phyloP scores from a whole-genome alignment of 1,140 invertebrate species.

The Drosophila ohnishii region DNA sequence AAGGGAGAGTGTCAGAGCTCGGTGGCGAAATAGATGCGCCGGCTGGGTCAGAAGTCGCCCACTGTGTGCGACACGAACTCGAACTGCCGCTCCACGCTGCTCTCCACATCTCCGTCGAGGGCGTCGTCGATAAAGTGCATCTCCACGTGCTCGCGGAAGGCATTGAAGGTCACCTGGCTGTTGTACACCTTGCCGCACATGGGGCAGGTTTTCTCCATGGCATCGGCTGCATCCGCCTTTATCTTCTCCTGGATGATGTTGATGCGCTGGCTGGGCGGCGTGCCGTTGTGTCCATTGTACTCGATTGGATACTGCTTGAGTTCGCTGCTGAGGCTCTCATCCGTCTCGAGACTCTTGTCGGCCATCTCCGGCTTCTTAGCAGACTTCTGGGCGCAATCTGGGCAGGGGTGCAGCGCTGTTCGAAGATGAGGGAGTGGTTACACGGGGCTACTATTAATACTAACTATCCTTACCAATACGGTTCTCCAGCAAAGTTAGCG shows the following conservation, averaged over 20 bases:
- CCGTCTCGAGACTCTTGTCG: slow-evolving; percentile 81
- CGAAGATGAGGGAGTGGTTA: slow-evolving; percentile 1
- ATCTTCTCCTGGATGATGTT: slow-evolving; percentile 70
- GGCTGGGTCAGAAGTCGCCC: slow-evolving; percentile 77
- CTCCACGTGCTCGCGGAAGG: slow-evolving; percentile 84
- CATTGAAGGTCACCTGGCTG: slow-evolving; percentile 77
- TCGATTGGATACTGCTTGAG: slow-evolving; percentile 37
- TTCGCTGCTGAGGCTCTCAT: slow-evolving; percentile 64
- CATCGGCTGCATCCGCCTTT: slow-evolving; percentile 58
- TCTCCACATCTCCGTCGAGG: slow-evolving; percentile 46
- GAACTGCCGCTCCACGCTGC: slow-evolving; percentile 71
- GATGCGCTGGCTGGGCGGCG: slow-evolving; percentile 37
- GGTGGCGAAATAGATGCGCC: slow-evolving; percentile 57
- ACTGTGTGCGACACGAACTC: slow-evolving; percentile 79
- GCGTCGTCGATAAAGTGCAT: slow-evolving; percentile 83
- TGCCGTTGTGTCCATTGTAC: slow-evolving; percentile 18
- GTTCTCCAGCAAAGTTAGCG: slow-evolving; percentile 73
- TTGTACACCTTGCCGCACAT: slow-evolving; percentile 83
- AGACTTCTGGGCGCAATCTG: slow-evolving; percentile 68
- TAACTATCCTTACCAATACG: slow-evolving; percentile 54
- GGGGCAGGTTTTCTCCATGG: slow-evolving; percentile 83
- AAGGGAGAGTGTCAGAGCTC: slow-evolving; percentile 35
- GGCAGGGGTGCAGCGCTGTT: slow-evolving; percentile 64
- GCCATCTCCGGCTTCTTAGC: slow-evolving; percentile 78
- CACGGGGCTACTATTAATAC: neutral